Base-by-base conservation (phyloP, 2,888 invertebrate species). In the Drosophila meridionalis region DNA sequence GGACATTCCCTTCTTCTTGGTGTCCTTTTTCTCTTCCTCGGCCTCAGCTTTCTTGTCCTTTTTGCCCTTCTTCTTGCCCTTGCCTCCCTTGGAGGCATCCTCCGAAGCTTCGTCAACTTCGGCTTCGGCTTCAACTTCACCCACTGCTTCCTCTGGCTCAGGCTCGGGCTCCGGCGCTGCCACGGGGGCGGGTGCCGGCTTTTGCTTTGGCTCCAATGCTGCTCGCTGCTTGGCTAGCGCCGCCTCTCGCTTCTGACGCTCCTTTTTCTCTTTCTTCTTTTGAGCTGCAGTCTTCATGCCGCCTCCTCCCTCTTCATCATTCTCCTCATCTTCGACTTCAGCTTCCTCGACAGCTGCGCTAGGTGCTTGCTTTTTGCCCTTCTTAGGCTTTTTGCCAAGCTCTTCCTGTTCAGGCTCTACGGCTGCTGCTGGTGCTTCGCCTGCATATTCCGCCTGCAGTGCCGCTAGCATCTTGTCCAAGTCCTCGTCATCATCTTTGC, bases 191-290 rank as follows among this genome's bases (percentile, higher is more conserved):
- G 64, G 66, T 38, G 93, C 93, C 32, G 93, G 93, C 3, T 90
- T 87, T 7, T 70, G 77, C 36, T 88, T 93, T 40, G 93, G 80
- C 20, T 90, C 94, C 59, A 93, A 93, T 8, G 93, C 92, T 6
- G 89, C 78, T 52, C 88, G 90, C 48, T 92, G 92, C 67, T 92
- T 92, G 5, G 91, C 91, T 36, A 91, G 58, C 45, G 95, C 95
- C 69, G 96, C 96, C 82, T 95, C 93, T 82, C 96, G 96, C 90
- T 97, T 97, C 82, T 95, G 95, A 20, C 96, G 94, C 92, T 97
- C 97, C 86, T 97, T 97, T 88, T 97, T 98, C 85, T 97, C 97
- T 89, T 97, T 97, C 90, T 97, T 97, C 93, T 98, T 98, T 91
- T 97, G 97, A 2, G 97, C 97, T 5, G 97, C 96, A 14, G 96